Evolutionary conservation across 2,888 invertebrate species (phyloP).

Genomic region (Lasioglossum lativentre): DNA sequence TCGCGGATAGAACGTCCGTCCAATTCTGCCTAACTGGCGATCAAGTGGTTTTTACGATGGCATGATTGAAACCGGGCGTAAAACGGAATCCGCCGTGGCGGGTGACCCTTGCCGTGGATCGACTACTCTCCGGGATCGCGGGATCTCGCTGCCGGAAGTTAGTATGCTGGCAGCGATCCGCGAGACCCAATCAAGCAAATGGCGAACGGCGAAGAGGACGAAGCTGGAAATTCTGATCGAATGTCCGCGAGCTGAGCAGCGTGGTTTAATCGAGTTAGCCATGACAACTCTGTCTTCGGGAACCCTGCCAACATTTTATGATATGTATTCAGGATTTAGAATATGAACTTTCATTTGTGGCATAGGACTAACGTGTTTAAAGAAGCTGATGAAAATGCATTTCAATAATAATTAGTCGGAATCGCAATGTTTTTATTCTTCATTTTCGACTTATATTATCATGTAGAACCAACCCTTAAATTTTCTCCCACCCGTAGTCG

Average conservation of each 20-base stretch:
- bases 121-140: neutral
- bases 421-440: too few relatives aligned
- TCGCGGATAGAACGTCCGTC: slow-evolving; percentile 31
- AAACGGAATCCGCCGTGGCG: slow-evolving; percentile 23
- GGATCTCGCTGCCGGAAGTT: neutral
- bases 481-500: too few relatives aligned
- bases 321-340: neutral
- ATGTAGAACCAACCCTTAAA: too few relatives aligned
- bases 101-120: neutral
- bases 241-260: neutral
- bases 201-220: neutral
- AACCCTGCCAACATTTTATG: neutral
- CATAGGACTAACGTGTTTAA: too few relatives aligned
- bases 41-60: slow-evolving; percentile 45
- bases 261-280: neutral
- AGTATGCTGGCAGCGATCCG: neutral
- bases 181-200: neutral
- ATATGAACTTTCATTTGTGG: neutral
- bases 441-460: too few relatives aligned
- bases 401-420: too few relatives aligned
- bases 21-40: slow-evolving; percentile 39
- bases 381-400: neutral
- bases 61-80: slow-evolving; percentile 33
- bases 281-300: neutral
- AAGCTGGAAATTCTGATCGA: neutral